A percentile compares a stretch with the other conserved stretches of the same genome.
phyloP scores from a whole-genome alignment of 2,888 invertebrate species.

The Margaritifera margaritifera region DNA sequence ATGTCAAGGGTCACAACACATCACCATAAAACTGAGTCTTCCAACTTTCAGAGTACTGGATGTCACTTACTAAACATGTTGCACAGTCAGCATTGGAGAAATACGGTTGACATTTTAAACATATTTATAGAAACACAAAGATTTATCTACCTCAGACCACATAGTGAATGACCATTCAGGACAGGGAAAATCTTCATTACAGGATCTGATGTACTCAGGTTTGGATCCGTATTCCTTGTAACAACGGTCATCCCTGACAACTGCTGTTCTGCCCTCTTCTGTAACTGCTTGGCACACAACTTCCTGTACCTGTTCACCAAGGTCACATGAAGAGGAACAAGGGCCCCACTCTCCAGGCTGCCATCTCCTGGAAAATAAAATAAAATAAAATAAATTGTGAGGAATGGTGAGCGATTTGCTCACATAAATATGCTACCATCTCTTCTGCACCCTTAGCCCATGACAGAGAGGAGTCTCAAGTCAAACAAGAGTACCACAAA shows the following conservation, averaged over 20 bases:
- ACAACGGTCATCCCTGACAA: constrained; percentile 46
- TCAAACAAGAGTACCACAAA: too few relatives aligned
- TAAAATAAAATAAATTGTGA: background rate
- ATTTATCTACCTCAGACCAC: constrained; percentile 86
- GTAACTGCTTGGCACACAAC: constrained; percentile 56
- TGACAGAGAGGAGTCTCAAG: too few relatives aligned
- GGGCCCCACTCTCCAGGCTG: constrained; percentile 82
- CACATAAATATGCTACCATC: too few relatives aligned
- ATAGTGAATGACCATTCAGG: constrained; percentile 78
- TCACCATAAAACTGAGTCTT: too few relatives aligned
- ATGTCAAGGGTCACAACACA: too few relatives aligned
- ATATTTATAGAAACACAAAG: background rate
- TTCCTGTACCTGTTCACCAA: constrained; percentile 90
- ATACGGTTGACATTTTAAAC: background rate
- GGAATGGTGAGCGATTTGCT: background rate
- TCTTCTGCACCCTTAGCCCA: too few relatives aligned
- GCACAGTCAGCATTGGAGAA: background rate
- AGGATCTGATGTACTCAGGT: constrained; percentile 47
- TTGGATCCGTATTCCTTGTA: constrained; percentile 33
- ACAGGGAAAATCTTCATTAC: constrained; percentile 50
- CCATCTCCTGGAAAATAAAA: constrained; percentile 50
- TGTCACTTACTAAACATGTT: too few relatives aligned
- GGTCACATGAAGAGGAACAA: constrained; percentile 94
- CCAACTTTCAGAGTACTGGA: too few relatives aligned
- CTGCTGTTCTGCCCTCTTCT: constrained; percentile 27